phyloP scores from a whole-genome alignment of 1,140 invertebrate genomes.

The Dendroctonus ponderosae region DNA sequence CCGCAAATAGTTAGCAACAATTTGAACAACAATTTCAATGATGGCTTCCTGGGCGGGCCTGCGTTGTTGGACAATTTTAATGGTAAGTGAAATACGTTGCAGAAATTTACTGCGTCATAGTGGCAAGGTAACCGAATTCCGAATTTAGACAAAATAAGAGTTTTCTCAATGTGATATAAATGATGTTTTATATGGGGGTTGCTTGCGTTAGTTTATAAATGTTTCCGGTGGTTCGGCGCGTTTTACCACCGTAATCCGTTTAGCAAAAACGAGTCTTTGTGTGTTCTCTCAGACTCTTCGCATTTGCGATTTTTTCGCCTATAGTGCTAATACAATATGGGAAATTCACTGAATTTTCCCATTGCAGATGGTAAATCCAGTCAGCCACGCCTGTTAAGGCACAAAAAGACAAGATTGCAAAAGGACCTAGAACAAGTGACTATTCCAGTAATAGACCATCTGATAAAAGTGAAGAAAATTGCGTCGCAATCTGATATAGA shows the following conservation, averaged over 20 bases:
- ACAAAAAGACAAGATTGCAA: constrained; percentile 12
- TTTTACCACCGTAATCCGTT: no score
- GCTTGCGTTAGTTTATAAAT: no score
- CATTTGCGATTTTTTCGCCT: no score
- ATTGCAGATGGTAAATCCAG: constrained; percentile 45
- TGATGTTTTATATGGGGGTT: no score
- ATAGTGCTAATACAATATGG: constrained; percentile 6
- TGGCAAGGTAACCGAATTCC: no score
- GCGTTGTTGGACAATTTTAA: constrained; percentile 36
- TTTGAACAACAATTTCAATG: constrained; percentile 32
- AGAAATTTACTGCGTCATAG: no score
- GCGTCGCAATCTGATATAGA: constrained; percentile 52
- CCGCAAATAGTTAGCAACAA: constrained; percentile 30
- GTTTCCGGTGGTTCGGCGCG: no score
- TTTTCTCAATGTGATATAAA: no score
- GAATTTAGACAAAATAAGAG: no score
- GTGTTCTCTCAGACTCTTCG: no score
- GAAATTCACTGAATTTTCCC: constrained; percentile 50
- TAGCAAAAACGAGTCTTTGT: no score
- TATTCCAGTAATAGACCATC: constrained; percentile 29
- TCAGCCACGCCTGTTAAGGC: neutral
- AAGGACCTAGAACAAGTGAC: constrained; percentile 29
- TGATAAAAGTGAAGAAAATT: constrained; percentile 50
- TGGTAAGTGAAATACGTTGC: constrained; percentile 29
- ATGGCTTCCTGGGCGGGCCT: constrained; percentile 27